phyloP scores from a whole-genome alignment of 2,888 invertebrate species.

The Acronicta alni region DNA sequence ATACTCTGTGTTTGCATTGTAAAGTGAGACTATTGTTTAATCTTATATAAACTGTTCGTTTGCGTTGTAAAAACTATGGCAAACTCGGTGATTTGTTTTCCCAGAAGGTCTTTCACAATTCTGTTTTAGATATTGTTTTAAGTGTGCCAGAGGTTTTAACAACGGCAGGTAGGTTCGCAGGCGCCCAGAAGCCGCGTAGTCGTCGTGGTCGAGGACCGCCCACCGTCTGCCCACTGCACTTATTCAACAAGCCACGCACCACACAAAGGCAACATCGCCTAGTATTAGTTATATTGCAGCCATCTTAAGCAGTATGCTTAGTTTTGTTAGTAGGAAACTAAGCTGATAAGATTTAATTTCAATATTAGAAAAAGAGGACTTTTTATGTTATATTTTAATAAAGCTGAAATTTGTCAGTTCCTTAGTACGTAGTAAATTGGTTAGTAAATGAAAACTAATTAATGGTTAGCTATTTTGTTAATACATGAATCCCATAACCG shows the following conservation, averaged over 20 bases:
- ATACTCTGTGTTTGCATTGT: slow-evolving; percentile 51
- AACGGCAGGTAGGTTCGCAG: slow-evolving; percentile 74
- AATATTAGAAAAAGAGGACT: slow-evolving; percentile 2
- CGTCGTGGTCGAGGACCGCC: slow-evolving; percentile 63
- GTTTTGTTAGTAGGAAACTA: slow-evolving; percentile 28
- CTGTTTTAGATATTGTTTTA: slow-evolving; percentile 1
- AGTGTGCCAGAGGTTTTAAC: slow-evolving; percentile 32
- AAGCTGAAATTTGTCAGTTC: slow-evolving; percentile 36
- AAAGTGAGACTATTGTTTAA: slow-evolving; percentile 44
- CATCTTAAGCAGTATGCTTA: slow-evolving; percentile 32
- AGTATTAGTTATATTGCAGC: slow-evolving; percentile 31
- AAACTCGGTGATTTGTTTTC: slow-evolving; percentile 7
- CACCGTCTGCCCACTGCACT: slow-evolving; percentile 77
- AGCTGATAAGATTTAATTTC: slow-evolving; percentile 13
- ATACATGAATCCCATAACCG: slow-evolving; percentile 33
- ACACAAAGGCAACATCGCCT: slow-evolving; percentile 26
- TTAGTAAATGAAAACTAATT: slow-evolving; percentile 47
- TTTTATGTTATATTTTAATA: slow-evolving; percentile 10
- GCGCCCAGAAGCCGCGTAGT: slow-evolving; percentile 79
- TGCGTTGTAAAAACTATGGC: slow-evolving; percentile 40
- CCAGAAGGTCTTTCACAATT: background rate
- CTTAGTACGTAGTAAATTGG: slow-evolving; percentile 15
- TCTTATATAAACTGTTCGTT: slow-evolving; percentile 37
- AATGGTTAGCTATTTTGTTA: slow-evolving; percentile 29
- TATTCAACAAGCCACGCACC: slow-evolving; percentile 45